phyloP scores from a whole-genome alignment of 2,797 vertebrate genomes.

The Cephalopachus bancanus region DNA sequence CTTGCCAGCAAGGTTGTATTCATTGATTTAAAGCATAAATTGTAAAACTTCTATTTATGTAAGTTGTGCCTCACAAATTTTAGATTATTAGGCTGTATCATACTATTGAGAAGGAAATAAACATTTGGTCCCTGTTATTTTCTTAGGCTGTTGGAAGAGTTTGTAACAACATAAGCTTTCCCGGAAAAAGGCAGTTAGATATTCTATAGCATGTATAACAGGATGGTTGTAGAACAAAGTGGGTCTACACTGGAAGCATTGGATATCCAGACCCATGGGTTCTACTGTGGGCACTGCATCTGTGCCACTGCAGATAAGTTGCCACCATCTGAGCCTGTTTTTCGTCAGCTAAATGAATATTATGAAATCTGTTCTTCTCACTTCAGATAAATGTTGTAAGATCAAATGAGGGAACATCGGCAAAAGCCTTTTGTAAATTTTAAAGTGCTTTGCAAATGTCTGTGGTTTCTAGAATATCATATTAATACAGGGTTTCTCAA shows the following conservation, averaged over 20 bases:
- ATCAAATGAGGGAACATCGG: conserved; percentile 58
- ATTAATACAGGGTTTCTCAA: conserved; percentile 39
- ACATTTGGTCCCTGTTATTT: not conserved
- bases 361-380: conserved; percentile 1
- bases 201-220: no score
- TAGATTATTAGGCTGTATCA: not conserved
- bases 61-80: conserved; percentile 42
- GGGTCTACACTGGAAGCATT: not conserved
- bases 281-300: accelerated
- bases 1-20: not conserved
- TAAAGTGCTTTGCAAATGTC: conserved; percentile 67
- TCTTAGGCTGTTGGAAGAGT: not conserved
- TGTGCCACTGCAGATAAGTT: no score
- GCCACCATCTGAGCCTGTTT: not conserved
- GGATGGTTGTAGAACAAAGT: accelerated
- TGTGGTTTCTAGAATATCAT: conserved; percentile 38
- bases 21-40: conserved; percentile 12
- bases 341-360: not conserved
- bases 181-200: not conserved
- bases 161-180: not conserved
- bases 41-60: conserved; percentile 49
- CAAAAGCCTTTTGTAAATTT: conserved; percentile 67
- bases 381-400: conserved; percentile 46
- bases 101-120: conserved; percentile 37
- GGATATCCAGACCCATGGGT: accelerated